Conservation (phyloP, 1,140 invertebrate genomes). For the Phenacoccus solenopsis region DNA sequence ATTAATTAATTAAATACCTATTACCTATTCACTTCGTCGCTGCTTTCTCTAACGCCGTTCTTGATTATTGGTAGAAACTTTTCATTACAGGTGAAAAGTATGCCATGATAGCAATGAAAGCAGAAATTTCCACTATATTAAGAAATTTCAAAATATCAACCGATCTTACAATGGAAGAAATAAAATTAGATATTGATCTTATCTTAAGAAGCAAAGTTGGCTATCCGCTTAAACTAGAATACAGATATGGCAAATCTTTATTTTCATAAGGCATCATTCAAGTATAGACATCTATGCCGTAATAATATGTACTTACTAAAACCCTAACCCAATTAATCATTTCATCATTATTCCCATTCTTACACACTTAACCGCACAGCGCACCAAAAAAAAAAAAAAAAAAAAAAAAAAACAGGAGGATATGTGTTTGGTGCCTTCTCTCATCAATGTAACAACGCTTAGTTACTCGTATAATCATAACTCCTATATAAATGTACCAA, state of each 20-base stretch:
- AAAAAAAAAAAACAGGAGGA: too few relatives aligned
- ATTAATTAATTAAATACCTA: background rate
- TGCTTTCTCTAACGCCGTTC: background rate
- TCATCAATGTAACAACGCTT: too few relatives aligned
- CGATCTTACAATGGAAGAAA: background rate
- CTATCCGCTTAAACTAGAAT: background rate
- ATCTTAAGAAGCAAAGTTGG: background rate
- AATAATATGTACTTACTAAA: too few relatives aligned
- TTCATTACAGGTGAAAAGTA: background rate
- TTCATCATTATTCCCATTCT: too few relatives aligned
- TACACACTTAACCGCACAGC: too few relatives aligned
- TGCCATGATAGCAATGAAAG: background rate
- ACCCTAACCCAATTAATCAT: too few relatives aligned
- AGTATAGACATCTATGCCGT: too few relatives aligned
- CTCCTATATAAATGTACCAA: too few relatives aligned
- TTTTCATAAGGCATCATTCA: background rate
- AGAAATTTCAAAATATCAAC: background rate
- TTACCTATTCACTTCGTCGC: background rate
- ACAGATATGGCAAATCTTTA: background rate
- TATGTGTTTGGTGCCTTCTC: too few relatives aligned
- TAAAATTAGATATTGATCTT: background rate
- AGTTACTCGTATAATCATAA: too few relatives aligned
- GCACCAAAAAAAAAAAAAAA: too few relatives aligned
- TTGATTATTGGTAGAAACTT: constrained; percentile 21
- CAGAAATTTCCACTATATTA: background rate